Base-by-base conservation (phyloP, 2,797 vertebrate species). In the Phyllotis vaccarum region DNA sequence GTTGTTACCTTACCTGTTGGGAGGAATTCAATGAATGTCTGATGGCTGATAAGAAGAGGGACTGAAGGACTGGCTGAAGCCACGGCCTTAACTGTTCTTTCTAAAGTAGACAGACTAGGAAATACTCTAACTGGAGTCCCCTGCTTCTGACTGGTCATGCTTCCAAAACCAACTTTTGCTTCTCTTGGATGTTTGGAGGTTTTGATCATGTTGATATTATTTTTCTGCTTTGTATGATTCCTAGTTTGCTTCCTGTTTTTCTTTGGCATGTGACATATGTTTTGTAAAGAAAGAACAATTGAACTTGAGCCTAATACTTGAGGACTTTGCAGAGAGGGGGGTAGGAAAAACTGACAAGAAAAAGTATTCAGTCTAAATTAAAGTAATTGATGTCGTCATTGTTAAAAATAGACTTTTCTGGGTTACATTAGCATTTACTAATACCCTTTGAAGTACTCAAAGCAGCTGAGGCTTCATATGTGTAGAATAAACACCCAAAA, bases 21-120 rank as follows among this genome's bases (percentile, higher is more conserved):
- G 80, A 96, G 94, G 97, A 97, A 94, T 96, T 97, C 89, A 7
- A 60, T 96, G 58, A 82, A 87, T 95, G 86, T 98, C 97, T 95
- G 94, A 97, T 96, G 95, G 96, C 52, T 92, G 70, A 91, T 93
- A 90, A 49, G 46, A 89, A 76, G 95, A 86, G 58, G 93, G 85
- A 89, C 95, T 80, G 75, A 89, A 88, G 83, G 66, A 91, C 76
- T 94, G 49, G 34, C 66, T 96, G 81, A 80, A 80, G 66, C 92
- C 60, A 54, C 79, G 95, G 93, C 93, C n/a, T 90, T 82, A 94
- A 5, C 12, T 88, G 97, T 96, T 78, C 78, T 96, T 97, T 90
- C 22, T 37, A 31, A 79, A 0, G 0, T 21, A 92, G 94, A 94
- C 27, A 68, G 79, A 56, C 85, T 46, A 0, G 52, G 29, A 68